phyloP scores from a whole-genome alignment of 1,140 invertebrate species.

The Brachionus paranguensis region DNA sequence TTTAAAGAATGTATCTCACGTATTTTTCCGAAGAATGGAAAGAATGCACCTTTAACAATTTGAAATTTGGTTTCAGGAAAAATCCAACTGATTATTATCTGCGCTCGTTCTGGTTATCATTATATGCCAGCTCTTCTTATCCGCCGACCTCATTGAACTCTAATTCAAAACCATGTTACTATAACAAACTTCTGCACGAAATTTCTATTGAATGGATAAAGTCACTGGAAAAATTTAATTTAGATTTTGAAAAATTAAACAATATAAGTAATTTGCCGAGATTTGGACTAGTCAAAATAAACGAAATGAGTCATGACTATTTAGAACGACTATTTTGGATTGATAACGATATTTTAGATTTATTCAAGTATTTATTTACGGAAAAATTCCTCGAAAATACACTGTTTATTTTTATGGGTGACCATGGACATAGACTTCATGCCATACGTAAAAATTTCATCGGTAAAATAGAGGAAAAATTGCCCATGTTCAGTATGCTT shows the following conservation, averaged over 20 bases:
- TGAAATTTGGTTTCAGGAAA: slow-evolving; percentile 43
- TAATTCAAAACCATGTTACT: slow-evolving; percentile 34
- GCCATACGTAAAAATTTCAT: slow-evolving; percentile 9
- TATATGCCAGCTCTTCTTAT: slow-evolving; percentile 41
- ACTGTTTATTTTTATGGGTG: slow-evolving; percentile 40
- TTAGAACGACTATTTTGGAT: slow-evolving; percentile 38
- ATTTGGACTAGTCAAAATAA: slow-evolving; percentile 34
- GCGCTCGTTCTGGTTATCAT: slow-evolving; percentile 44
- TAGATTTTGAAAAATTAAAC: slow-evolving; percentile 11
- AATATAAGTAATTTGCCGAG: not conserved
- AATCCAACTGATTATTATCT: slow-evolving; percentile 46
- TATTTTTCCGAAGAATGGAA: slow-evolving; percentile 32
- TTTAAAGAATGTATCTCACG: not conserved
- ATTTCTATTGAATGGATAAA: slow-evolving; percentile 26
- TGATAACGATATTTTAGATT: slow-evolving; percentile 33
- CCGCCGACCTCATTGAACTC: not conserved
- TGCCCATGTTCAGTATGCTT: slow-evolving; percentile 39
- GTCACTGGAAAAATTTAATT: slow-evolving; percentile 9
- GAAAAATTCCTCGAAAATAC: slow-evolving; percentile 34
- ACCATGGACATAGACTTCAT: slow-evolving; percentile 39
- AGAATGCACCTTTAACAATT: slow-evolving; percentile 44
- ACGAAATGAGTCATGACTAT: slow-evolving; percentile 41
- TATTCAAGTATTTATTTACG: slow-evolving; percentile 2
- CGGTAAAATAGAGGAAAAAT: slow-evolving; percentile 40
- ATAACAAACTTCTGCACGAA: slow-evolving; percentile 8